Evolutionary conservation across 2,113 vertebrate species (phyloP).

Genomic region (Lepisosteus oculatus): DNA sequence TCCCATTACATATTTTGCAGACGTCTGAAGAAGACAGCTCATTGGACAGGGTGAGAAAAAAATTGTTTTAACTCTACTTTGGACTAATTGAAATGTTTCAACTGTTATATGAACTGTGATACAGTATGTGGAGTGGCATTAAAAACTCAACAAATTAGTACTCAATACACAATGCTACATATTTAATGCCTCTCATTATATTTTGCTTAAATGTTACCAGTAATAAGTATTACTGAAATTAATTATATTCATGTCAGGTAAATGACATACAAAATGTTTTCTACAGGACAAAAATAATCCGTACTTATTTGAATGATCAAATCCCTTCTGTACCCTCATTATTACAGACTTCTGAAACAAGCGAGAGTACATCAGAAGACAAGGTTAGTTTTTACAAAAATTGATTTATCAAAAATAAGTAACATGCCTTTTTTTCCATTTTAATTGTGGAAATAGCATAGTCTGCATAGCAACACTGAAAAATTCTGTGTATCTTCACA

Average conservation of each 20-base stretch:
- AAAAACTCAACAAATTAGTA: background rate
- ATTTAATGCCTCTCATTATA: background rate
- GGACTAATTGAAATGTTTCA: no score
- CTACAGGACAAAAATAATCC: no score
- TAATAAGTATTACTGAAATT: no score
- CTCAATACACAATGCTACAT: background rate
- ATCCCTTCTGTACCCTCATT: background rate
- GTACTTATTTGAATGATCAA: no score
- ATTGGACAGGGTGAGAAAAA: background rate
- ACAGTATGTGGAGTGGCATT: no score
- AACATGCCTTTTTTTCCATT: background rate
- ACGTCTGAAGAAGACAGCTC: background rate
- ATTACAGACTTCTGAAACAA: background rate
- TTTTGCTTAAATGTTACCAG: no score
- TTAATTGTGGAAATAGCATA: background rate
- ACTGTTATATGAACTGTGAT: no score
- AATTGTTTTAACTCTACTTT: no score
- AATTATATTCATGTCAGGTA: no score
- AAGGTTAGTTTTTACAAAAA: background rate
- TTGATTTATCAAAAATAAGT: no score
- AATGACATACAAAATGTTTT: no score
- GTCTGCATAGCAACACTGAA: background rate
- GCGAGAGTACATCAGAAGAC: background rate
- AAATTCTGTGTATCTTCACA: background rate
- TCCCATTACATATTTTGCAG: background rate